Evolutionary conservation across 2,797 vertebrate genomes (phyloP), one percentile per base, ranked within the genome.

Genomic region (Sebastes itinus): DNA sequence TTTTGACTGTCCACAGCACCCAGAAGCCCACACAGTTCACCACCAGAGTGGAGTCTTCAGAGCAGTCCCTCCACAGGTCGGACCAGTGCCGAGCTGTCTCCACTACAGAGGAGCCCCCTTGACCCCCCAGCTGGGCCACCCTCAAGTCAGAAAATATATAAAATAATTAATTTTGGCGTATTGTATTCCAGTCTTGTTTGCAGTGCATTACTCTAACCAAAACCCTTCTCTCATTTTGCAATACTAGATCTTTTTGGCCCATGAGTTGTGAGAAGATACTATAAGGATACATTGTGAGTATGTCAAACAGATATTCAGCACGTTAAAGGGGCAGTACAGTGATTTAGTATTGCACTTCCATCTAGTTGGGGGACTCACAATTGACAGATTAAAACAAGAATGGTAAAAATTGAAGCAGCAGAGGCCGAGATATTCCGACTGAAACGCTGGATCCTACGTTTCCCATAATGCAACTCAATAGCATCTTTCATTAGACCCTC

Each of bases 31-130:
- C 67, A 7, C 86, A 83, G 82, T 90, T 88, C 49, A 81, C 73
- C 63, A 78, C 2, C 58, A 74, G 30, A 0, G 72, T 59, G 23
- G 84, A 83, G 84, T 88, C 84, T 9, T 85, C 81, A 22, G 93
- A 95, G 92, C 97, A 98, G 16, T 96, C 95, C 91, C 95, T 97
- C 97, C 97, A 98, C 25, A 97, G 93, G 89, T 96, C 96, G 80
- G 97, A 96, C 96, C 96, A 98, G 89, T 95, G 97, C 92, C 96
- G 96, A 81, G 95, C 94, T 32, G 95, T 95, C 82, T 91, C 95
- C 85, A 97, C 95, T 72, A 97, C 95, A 42, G 78, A 79, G 28
- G 83, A 86, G 49, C 81, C 83, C 4, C 66, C 79, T 33, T 55
- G 25, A 28, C 64, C 83, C n/a, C 76, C 77, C 42, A 78, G 27